These are phyloP conservation scores for Eustalomyia histrio DNA, from an alignment of 2,888 invertebrate species.

Conservation along the genomic window DNA sequence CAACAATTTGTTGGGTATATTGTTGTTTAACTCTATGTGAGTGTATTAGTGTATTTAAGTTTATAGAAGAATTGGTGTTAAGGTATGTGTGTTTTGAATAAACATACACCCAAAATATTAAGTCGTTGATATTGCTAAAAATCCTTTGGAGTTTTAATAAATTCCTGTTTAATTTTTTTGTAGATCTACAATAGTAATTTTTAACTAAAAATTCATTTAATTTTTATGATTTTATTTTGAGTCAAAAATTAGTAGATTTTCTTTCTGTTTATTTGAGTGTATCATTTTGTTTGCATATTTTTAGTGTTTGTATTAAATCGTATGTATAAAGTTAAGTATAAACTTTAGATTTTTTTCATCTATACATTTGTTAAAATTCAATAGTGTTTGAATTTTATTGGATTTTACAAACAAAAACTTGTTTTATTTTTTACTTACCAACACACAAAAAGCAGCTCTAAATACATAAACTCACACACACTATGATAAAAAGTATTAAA, in stretches of 20 bases:
- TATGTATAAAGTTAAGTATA: not conserved
- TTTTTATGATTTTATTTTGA: too few relatives aligned
- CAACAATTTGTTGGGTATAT: constrained; percentile 2
- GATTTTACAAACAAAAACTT: not conserved
- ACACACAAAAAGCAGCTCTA: not conserved
- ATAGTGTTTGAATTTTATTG: constrained; percentile 1
- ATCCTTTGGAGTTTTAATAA: too few relatives aligned
- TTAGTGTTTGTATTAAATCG: not conserved
- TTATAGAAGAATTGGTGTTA: not conserved
- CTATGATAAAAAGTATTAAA: too few relatives aligned
- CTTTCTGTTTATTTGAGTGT: not conserved
- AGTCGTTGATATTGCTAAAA: too few relatives aligned
- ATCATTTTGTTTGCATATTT: not conserved
- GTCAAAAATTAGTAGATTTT: too few relatives aligned
- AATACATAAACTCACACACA: too few relatives aligned
- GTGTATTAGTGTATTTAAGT: not conserved
- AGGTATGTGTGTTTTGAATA: not conserved
- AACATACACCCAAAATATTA: too few relatives aligned
- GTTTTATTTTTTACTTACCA: not conserved
- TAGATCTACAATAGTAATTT: too few relatives aligned
- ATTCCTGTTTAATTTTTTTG: too few relatives aligned
- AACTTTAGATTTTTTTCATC: not conserved
- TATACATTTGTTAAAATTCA: not conserved
- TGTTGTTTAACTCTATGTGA: not conserved
- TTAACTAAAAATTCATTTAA: too few relatives aligned